Percentiles rank a stretch among this genome's conserved stretches.
phyloP scores from a whole-genome alignment of 2,797 vertebrate genomes.

The Semaprochilodus insignis region DNA sequence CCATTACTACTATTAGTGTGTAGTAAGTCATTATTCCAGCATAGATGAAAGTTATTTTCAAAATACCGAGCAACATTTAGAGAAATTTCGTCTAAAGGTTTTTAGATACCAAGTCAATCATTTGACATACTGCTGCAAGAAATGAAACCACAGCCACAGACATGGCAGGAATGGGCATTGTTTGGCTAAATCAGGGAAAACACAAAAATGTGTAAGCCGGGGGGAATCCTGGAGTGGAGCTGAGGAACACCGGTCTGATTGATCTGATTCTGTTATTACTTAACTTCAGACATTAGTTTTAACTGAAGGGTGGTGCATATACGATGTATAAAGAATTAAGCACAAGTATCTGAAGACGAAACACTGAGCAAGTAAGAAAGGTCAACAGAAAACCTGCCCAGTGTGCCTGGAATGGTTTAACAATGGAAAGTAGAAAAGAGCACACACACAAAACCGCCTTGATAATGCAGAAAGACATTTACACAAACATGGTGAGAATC shows the following conservation, averaged over 20 bases:
- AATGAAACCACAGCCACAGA: no score
- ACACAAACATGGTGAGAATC: background rate
- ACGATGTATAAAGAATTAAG: slow-evolving; percentile 30
- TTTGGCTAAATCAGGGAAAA: no score
- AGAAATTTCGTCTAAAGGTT: no score
- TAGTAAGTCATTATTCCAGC: no score
- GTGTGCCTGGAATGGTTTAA: background rate
- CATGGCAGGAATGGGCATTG: no score
- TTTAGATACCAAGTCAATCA: no score
- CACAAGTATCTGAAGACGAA: background rate
- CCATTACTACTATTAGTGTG: no score
- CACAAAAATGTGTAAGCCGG: no score
- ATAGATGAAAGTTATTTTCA: no score
- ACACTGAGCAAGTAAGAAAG: slow-evolving; percentile 58
- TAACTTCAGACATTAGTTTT: slow-evolving; percentile 22
- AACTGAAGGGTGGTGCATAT: slow-evolving; percentile 62
- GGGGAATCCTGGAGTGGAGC: no score
- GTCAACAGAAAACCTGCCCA: slow-evolving; percentile 9
- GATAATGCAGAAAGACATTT: background rate
- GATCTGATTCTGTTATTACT: slow-evolving; percentile 7
- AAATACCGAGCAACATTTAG: no score
- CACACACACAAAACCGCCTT: background rate
- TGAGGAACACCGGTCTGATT: background rate
- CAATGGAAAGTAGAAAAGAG: background rate
- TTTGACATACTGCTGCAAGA: no score